Evolutionary conservation across 1,140 invertebrate species (phyloP).

Genomic region (Aradophagus sp.): DNA sequence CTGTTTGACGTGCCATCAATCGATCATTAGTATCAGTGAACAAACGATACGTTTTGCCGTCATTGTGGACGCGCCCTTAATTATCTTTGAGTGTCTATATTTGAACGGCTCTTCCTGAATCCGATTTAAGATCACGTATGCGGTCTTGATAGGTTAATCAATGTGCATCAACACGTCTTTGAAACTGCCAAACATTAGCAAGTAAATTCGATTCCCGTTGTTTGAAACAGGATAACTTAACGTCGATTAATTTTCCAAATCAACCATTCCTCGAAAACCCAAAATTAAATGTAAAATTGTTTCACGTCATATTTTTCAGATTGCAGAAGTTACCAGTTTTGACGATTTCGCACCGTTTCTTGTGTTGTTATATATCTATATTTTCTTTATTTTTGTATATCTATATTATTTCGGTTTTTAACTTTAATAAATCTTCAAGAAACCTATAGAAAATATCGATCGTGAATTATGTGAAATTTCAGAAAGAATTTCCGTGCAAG

Average conservation of each 20-base stretch:
- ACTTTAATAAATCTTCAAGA: too few relatives aligned
- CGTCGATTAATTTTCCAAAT: not conserved
- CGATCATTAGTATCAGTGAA: slow-evolving; percentile 44
- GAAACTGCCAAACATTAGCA: slow-evolving; percentile 11
- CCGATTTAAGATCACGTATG: slow-evolving; percentile 36
- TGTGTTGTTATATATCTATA: too few relatives aligned
- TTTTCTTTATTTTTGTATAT: too few relatives aligned
- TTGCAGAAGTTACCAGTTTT: too few relatives aligned
- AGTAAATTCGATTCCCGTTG: slow-evolving; percentile 11
- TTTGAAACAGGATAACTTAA: not conserved
- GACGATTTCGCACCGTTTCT: too few relatives aligned
- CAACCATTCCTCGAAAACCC: not conserved
- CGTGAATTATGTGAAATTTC: too few relatives aligned
- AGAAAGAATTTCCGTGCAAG: too few relatives aligned
- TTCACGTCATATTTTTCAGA: too few relatives aligned
- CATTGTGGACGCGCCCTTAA: slow-evolving; percentile 22
- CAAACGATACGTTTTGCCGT: slow-evolving; percentile 44
- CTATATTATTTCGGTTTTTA: too few relatives aligned
- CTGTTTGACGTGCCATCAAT: slow-evolving; percentile 34
- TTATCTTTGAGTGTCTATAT: slow-evolving; percentile 38
- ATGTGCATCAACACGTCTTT: slow-evolving; percentile 22
- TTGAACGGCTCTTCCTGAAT: slow-evolving; percentile 25
- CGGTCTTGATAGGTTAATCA: slow-evolving; percentile 28
- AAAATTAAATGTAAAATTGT: too few relatives aligned
- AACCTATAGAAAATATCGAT: too few relatives aligned